Base-by-base conservation (phyloP, 1,140 invertebrate genomes). In the Trichonephila clavata region DNA sequence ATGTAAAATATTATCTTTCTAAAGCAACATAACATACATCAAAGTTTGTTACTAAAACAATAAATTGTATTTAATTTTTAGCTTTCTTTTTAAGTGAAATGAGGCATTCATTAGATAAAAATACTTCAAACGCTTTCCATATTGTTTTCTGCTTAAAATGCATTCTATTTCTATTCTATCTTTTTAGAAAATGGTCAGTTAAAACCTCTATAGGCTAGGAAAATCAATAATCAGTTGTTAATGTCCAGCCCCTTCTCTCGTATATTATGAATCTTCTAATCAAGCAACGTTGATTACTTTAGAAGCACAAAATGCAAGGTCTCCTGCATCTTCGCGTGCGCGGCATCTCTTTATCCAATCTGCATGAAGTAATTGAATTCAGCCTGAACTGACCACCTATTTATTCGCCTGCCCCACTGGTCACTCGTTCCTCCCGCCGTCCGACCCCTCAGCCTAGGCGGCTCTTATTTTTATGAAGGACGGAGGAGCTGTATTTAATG, bases 401-500 rank as follows among this genome's bases (percentile, higher is more conserved):
- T 77, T 77, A 77, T 77, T 77, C 65, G 65, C 65, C 65, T 68
- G 65, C n/a, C 71, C 71, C 71, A 18, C 71, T 77, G 71, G 32
- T 27, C 71, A 27, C 71, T 77, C 71, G 18, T 14, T 27, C 27
- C 27, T 32, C 32, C 14, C 68, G 27, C 68, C 68, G 10, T 68
- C 65, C 65, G 65, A 68, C 65, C 65, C 65, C 65, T 68, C 65
- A 68, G 65, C n/a, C 27, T 14, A 77, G 71, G 71, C 27, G 71
- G 71, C 71, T 77, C 27, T 77, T 77, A 77, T 77, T 77, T 77
- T 77, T 77, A 77, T 77, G 71, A 27, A 39, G 71, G 71, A 77
- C 18, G 71, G 71, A 77, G 71, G 71, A 77, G 71, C 39, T 71
- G 91, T 86, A 86, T 92, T 86, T 86, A 92, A 92, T 71, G 81